A percentile compares a stretch with the other conserved stretches of the same genome.
Conservation (phyloP, 2,888 invertebrate species). For the Drosophila diplacantha region DNA sequence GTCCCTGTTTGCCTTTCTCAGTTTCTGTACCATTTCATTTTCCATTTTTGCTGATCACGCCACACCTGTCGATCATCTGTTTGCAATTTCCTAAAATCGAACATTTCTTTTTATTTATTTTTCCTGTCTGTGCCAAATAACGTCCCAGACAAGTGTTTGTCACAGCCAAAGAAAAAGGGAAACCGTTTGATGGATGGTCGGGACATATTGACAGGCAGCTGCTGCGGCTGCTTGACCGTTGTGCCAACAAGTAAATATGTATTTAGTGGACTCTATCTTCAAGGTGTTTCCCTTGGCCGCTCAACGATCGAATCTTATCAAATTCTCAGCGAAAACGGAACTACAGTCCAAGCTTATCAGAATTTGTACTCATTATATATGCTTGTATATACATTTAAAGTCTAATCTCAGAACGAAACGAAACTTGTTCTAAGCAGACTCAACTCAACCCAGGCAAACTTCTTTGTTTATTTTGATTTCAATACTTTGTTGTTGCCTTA, state of each 20-base stretch:
- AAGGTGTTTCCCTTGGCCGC: conserved; percentile 35
- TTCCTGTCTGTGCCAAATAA: conserved; percentile 17
- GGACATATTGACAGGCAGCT: conserved; percentile 32
- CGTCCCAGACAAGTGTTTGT: conserved; percentile 29
- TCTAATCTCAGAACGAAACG: conserved; percentile 13
- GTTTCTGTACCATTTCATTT: conserved; percentile 11
- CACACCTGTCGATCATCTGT: conserved; percentile 33
- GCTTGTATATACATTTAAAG: conserved; percentile 9
- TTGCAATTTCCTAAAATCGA: conserved; percentile 23
- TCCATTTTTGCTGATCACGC: conserved; percentile 6
- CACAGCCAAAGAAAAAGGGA: conserved; percentile 27
- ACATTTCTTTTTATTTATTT: conserved; percentile 10
- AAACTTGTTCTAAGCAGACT: conserved; percentile 35
- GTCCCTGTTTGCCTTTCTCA: conserved; percentile 11
- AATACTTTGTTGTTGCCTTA: conserved; percentile 24
- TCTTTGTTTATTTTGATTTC: conserved; percentile 38
- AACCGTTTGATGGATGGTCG: conserved; percentile 32
- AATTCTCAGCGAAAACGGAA: conserved; percentile 18
- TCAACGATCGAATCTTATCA: conserved; percentile 14
- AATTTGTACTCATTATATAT: background rate
- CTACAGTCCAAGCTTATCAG: conserved; percentile 23
- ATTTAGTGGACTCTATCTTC: conserved; percentile 6
- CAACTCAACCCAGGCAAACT: conserved; percentile 17
- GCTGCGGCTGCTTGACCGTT: conserved; percentile 25
- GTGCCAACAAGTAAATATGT: conserved; percentile 5